Evolutionary conservation across 2,113 vertebrate species (phyloP), one percentile per base, ranked within the genome.

Genomic region (Prinia subflava): DNA sequence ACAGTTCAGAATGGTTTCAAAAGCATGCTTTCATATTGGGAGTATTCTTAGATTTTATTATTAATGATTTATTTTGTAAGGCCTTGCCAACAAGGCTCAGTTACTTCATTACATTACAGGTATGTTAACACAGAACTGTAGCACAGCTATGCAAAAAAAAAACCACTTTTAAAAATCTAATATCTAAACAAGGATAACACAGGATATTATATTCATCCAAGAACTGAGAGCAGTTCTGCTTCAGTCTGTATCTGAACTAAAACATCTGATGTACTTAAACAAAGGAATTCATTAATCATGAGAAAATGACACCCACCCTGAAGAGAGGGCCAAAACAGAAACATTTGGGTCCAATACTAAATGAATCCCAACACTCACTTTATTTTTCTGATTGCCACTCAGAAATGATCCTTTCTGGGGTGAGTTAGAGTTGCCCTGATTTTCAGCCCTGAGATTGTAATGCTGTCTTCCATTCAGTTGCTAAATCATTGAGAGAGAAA

Each of bases 381-480:
- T 97, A 42, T 96, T 93, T 92, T 98, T 98, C 81, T 98, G 98
- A 95, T 90, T 96, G 70, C 94, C 94, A 89, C 90, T 94, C 76
- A 92, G 62, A 96, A 90, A 89, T 31, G 97, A 96, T 92, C 95
- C 97, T 91, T 98, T 98, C 47, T 98, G 97, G 53, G 97, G 97
- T 67, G 97, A 98, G 95, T 90, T 97, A 88, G 95, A 97, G 97
- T 96, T 98, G 82, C 97, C 98, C 94, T 98, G 98, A 92, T 98
- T 96, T 83, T 98, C 97, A 22, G 96, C 94, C 96, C 98, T 98
- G 96, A 95, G 95, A 95, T 70, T 97, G 62, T 92, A 95, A 31
- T 96, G 92, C 7, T 98, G 98, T 86, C 98, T 98, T 96, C 98
- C 98, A 96, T 98, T 98, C 83, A 98, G 97, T 86, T 98, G 92